phyloP scores from a whole-genome alignment of 2,888 invertebrate species.

The Erebia aethiops region DNA sequence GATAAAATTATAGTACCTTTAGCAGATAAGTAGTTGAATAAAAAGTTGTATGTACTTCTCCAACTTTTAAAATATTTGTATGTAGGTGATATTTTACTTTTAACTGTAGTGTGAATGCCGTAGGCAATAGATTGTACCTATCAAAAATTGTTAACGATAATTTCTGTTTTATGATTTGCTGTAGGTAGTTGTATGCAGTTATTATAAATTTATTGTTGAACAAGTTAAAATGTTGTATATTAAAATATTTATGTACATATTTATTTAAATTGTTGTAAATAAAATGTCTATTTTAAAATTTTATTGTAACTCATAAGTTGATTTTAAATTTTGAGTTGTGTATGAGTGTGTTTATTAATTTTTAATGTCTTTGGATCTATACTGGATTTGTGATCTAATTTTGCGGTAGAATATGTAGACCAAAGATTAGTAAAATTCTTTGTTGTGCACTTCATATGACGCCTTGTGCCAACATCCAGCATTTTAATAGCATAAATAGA shows the following conservation, averaged over 20 bases:
- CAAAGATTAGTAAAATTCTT: constrained; percentile 65
- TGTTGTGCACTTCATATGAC: constrained; percentile 50
- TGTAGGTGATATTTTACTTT: constrained; percentile 18
- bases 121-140: constrained; percentile 22
- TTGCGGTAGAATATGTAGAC: constrained; percentile 68
- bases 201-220: constrained; percentile 55
- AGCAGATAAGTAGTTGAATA: constrained; percentile 21
- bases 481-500: constrained; percentile 15
- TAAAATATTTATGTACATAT: constrained; percentile 68
- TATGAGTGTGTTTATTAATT: constrained; percentile 32
- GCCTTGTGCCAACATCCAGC: constrained; percentile 28
- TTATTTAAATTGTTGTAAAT: constrained; percentile 79
- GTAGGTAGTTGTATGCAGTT: constrained; percentile 36
- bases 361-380: constrained; percentile 33
- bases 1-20: constrained; percentile 15
- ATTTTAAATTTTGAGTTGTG: constrained; percentile 41
- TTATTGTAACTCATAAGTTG: constrained; percentile 50
- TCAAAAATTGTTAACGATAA: constrained; percentile 13
- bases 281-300: constrained; percentile 74
- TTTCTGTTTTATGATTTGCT: constrained; percentile 33
- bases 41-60: constrained; percentile 24
- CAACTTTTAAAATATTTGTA: constrained; percentile 13
- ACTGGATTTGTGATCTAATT: constrained; percentile 46
- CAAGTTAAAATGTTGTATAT: constrained; percentile 69
- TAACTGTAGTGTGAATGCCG: constrained; percentile 18